Conservation (phyloP, 35 echinoderm and acorn worm species). For the Ophiothrix spiculata region DNA sequence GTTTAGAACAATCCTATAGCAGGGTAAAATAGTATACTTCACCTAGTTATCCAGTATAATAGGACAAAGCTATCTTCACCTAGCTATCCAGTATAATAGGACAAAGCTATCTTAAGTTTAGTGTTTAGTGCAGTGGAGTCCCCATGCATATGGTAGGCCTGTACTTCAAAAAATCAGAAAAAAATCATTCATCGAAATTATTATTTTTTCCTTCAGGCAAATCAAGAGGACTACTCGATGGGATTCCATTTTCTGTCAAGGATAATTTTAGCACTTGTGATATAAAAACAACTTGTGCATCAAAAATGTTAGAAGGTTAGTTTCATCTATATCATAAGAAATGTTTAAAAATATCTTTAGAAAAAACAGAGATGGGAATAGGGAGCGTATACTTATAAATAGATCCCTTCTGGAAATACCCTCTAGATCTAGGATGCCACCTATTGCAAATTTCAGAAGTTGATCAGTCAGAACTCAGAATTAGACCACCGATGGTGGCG, state of each 20-base stretch:
- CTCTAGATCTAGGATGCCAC: too few relatives aligned
- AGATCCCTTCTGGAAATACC: too few relatives aligned
- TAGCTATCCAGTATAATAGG: background rate
- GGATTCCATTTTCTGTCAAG: slow-evolving; percentile 78
- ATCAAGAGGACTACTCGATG: slow-evolving; percentile 43
- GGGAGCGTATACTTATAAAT: too few relatives aligned
- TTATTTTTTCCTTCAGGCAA: slow-evolving; percentile 60
- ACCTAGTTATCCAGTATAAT: background rate
- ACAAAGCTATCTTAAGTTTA: background rate
- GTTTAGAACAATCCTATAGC: background rate
- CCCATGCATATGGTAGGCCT: background rate
- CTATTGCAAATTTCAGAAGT: too few relatives aligned
- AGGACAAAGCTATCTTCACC: background rate
- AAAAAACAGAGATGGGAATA: too few relatives aligned
- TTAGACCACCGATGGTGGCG: too few relatives aligned
- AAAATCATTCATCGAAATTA: too few relatives aligned
- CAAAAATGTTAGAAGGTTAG: slow-evolving; percentile 71
- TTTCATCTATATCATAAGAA: too few relatives aligned
- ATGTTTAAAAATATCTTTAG: too few relatives aligned
- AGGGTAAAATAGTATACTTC: background rate
- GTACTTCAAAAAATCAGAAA: background rate
- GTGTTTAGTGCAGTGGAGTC: background rate
- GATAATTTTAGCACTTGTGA: slow-evolving; percentile 76
- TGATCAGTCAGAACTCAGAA: too few relatives aligned
- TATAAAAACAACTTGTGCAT: slow-evolving; percentile 85